phyloP scores from a whole-genome alignment of 2,113 vertebrate species.

The Paratilapia polleni region DNA sequence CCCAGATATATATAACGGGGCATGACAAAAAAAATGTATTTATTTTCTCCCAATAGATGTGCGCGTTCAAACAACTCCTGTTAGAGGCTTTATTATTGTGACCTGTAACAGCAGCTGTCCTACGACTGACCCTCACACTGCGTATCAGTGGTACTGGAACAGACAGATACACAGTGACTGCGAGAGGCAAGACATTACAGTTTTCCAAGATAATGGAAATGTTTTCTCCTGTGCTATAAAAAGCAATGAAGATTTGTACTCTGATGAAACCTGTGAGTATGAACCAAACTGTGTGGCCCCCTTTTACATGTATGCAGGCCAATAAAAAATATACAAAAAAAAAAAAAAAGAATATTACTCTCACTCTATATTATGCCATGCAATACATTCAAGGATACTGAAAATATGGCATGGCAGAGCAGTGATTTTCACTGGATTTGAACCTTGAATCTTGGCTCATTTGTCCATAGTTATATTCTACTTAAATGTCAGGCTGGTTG shows the following conservation, averaged over 20 bases:
- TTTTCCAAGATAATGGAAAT: accelerated
- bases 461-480: not conserved
- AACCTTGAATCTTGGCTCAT: not conserved
- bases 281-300: not conserved
- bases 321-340: not conserved
- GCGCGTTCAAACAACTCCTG: not conserved
- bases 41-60: conserved; percentile 9
- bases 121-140: not conserved
- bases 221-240: conserved; percentile 6
- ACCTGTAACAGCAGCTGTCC: conserved; percentile 20
- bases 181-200: not conserved
- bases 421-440: no score
- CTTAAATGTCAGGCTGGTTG: not conserved
- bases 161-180: not conserved
- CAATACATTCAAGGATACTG: no score
- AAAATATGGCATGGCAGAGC: no score
- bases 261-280: conserved; percentile 26
- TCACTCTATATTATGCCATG: no score
- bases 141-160: conserved; percentile 8
- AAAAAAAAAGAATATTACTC: no score
- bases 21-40: not conserved
- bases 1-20: not conserved
- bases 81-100: not conserved
- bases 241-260: not conserved
- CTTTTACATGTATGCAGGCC: no score